Base-by-base conservation (phyloP, 2,113 vertebrate genomes). In the Origma solitaria region DNA sequence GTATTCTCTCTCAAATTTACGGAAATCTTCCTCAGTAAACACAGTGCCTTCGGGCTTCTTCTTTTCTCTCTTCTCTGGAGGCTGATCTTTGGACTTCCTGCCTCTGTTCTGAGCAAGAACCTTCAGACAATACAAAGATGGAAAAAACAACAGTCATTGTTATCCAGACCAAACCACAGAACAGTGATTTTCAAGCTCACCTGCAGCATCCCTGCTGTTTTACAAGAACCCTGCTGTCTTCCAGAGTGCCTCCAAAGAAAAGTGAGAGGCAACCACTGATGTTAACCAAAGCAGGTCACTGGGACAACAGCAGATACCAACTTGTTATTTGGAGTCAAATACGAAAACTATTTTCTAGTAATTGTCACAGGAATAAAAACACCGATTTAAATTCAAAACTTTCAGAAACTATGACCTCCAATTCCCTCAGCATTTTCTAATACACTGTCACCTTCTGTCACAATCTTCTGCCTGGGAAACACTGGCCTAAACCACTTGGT, bases 21-120 rank as follows among this genome's bases (percentile, higher is more conserved):
- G 97, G 97, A 98, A 98, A 58, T 98, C 98, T 53, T 98, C 97
- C 49, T 98, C 98, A 0, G 98, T 98, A 90, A 98, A 98, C 62
- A 98, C 97, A 1, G 98, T 98, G 91, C 95, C 78, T 88, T 98
- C 87, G 0, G 97, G 92, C 71, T 94, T 92, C 95, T 97, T 98
- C 92, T 97, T 97, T 16, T 42, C 81, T 24, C 30, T 96, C 78
- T 83, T 97, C 87, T 82, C 54, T 72, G 94, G 70, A n/a, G 96
- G 96, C 27, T 80, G 96, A 61, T 98, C 98, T 95, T 95, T 98
- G 58, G 98, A 95, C 84, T 98, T 98, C 49, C 98, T 97, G 21
- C 98, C 98, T 71, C 82, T 96, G 92, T 97, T 98, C 85, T 98
- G 97, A 1, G 23, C 70, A 65, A 98, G 83, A 90, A 98, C 86